phyloP scores from a whole-genome alignment of 2,888 invertebrate species.

The Nomada ruficornis region DNA sequence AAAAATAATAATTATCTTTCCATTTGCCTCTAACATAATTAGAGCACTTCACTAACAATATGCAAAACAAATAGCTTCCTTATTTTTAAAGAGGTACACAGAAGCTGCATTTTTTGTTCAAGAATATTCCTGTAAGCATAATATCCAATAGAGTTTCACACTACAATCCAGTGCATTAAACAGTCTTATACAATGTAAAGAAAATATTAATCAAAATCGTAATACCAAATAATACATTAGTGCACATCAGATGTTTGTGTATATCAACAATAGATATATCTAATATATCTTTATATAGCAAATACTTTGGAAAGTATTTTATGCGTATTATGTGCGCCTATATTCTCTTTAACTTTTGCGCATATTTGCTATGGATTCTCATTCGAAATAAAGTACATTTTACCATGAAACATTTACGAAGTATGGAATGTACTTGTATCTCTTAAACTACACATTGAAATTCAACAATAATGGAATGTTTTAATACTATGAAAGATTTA shows the following conservation, averaged over 20 bases:
- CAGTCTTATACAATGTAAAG: slow-evolving; percentile 53
- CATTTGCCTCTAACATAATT: slow-evolving; percentile 31
- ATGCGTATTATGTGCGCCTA: slow-evolving; percentile 28
- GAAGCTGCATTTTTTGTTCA: slow-evolving; percentile 26
- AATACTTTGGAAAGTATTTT: slow-evolving; percentile 28
- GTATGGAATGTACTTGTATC: slow-evolving; percentile 54
- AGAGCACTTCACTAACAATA: slow-evolving; percentile 22
- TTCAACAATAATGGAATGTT: slow-evolving; percentile 35
- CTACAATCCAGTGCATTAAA: slow-evolving; percentile 33
- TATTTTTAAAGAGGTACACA: slow-evolving; percentile 38
- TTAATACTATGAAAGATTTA: slow-evolving; percentile 49
- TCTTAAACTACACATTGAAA: slow-evolving; percentile 29
- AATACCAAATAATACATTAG: slow-evolving; percentile 34
- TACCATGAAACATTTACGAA: slow-evolving; percentile 11
- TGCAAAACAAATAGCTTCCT: slow-evolving; percentile 17
- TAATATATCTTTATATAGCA: slow-evolving; percentile 31
- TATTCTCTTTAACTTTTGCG: slow-evolving; percentile 7
- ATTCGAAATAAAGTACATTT: slow-evolving; percentile 30
- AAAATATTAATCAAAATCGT: slow-evolving; percentile 41
- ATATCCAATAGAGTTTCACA: slow-evolving; percentile 29
- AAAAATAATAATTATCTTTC: slow-evolving; percentile 17
- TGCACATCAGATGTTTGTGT: slow-evolving; percentile 17
- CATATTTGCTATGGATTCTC: slow-evolving; percentile 21
- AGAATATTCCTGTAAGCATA: slow-evolving; percentile 41
- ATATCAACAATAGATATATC: slow-evolving; percentile 28